These are phyloP conservation scores for Pristionchus exspectatus DNA, from an alignment of 2,888 invertebrate species.

Conservation along the genomic window DNA sequence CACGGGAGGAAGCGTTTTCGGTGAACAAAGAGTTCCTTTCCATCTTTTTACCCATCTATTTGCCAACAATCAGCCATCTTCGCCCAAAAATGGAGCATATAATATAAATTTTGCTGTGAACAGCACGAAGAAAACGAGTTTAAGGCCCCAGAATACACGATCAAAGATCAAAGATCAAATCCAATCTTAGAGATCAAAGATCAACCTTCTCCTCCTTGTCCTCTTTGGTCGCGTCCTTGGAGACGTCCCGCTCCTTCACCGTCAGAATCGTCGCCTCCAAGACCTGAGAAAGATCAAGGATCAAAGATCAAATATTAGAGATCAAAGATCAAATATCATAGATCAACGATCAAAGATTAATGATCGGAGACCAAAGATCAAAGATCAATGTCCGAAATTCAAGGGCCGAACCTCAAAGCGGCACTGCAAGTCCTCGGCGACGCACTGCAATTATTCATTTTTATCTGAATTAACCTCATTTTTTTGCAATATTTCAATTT, in stretches of 20 bases:
- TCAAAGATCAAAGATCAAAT: background rate
- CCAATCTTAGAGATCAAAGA: background rate
- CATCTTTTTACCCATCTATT: background rate
- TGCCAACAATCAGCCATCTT: background rate
- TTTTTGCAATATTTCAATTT: background rate
- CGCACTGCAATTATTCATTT: background rate
- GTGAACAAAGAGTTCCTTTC: too few relatives aligned
- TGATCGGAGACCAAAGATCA: background rate
- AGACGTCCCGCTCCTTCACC: background rate
- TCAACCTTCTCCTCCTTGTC: slow-evolving; percentile 9
- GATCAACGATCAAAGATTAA: background rate
- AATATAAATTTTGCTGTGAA: too few relatives aligned
- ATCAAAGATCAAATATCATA: too few relatives aligned
- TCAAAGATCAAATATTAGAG: background rate
- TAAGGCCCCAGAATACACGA: background rate
- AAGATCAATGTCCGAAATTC: too few relatives aligned
- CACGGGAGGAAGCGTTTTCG: too few relatives aligned
- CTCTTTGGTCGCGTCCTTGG: background rate
- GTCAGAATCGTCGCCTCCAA: slow-evolving; percentile 5
- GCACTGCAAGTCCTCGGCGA: slow-evolving; percentile 6
- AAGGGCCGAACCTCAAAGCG: background rate
- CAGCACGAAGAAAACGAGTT: too few relatives aligned
- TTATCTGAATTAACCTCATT: background rate
- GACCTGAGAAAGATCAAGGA: background rate
- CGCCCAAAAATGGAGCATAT: background rate